Evolutionary conservation across 2,113 vertebrate species (phyloP).

Genomic region (Pterocles orientalis): DNA sequence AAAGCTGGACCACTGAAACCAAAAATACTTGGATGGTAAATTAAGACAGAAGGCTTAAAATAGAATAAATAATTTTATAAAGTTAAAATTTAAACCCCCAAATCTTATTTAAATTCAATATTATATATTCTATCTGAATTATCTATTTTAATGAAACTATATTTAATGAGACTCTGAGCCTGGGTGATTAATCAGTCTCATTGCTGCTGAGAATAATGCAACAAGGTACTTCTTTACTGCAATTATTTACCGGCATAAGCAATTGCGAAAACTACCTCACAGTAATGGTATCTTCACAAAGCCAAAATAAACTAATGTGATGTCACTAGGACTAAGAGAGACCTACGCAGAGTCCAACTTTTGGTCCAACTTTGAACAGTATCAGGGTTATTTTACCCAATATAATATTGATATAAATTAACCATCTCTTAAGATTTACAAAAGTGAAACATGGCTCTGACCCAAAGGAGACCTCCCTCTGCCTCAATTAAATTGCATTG

Average conservation of each 20-base stretch:
- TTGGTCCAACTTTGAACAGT: slow-evolving; percentile 6
- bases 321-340: not conserved
- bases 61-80: slow-evolving; percentile 88
- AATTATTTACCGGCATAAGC: slow-evolving; percentile 51
- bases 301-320: not conserved
- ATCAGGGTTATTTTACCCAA: not conserved
- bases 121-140: slow-evolving; percentile 82
- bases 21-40: slow-evolving; percentile 77
- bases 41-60: slow-evolving; percentile 83
- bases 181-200: slow-evolving; percentile 34
- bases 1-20: slow-evolving; percentile 76
- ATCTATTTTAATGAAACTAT: slow-evolving; percentile 73
- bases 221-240: slow-evolving; percentile 27
- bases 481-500: not conserved
- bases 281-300: slow-evolving; percentile 48
- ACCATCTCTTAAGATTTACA: slow-evolving; percentile 44
- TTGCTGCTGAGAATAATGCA: slow-evolving; percentile 22
- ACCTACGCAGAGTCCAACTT: not conserved
- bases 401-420: slow-evolving; percentile 11
- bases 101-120: slow-evolving; percentile 79
- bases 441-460: slow-evolving; percentile 40
- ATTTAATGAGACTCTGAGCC: slow-evolving; percentile 53
- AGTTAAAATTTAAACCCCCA: slow-evolving; percentile 77
- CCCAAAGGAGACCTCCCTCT: slow-evolving; percentile 1
- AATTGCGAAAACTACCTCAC: slow-evolving; percentile 68